Base-by-base conservation (phyloP, 2,113 vertebrate genomes). In the Vimba vimba region DNA sequence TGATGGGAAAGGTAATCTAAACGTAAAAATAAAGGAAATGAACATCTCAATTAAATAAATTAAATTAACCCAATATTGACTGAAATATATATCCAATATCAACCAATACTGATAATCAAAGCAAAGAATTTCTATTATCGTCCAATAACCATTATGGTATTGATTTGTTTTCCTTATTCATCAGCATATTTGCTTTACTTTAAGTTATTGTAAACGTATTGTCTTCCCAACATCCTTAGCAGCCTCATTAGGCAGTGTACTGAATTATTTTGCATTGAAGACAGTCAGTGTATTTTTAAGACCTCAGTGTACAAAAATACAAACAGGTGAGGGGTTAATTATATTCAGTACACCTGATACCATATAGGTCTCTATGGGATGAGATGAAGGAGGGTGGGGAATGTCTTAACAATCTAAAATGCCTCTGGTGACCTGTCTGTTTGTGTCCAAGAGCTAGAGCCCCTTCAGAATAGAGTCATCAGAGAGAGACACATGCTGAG, bases 341-440 rank as follows among this genome's bases (percentile, higher is more conserved):
- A 69, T 52, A 39, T 87, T 36, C n/a, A 30, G 50, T 66, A 62
- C 73, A 87, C 74, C 83, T 85, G 79, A 85, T 79, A 78, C 79
- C 25, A 66, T 71, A 62, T 33, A 33, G n/a, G 74, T 80, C 88
- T 80, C 79, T 10, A 23, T n/a, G 88, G 71, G 74, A 82, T 69
- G 17, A 9, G 9, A 55, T 52, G 47, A 55, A 55, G 74, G n/a
- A 21, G 47, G 2, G 4, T 69, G 15, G 10, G 62, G 47, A 23
- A 50, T 9, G 27, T 64, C 73, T 85, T 71, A 79, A 85, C 80
- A 57, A 79, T 76, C 64, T 68, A 12, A 13, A 75, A 78, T 19
- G 79, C 66, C 88, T 85, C 88, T 73, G 59, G 86, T 66, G 86
- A 89, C 57, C 43, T 85, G 3, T 39, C 64, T 87, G 69, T 86